Base-by-base conservation (phyloP, 1,140 invertebrate genomes). In the Cheumatopsyche charites region DNA sequence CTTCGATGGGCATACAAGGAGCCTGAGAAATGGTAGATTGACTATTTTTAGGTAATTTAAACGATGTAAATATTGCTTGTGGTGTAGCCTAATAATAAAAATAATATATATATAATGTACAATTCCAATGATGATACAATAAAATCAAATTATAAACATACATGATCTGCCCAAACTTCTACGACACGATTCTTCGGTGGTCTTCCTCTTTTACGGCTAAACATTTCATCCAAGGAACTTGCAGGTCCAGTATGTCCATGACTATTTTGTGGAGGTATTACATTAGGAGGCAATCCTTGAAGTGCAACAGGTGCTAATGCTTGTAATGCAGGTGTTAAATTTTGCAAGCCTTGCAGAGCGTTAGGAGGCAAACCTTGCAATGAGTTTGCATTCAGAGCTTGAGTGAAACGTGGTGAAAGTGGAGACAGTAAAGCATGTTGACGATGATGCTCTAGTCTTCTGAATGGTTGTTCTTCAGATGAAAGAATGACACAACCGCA, bases 141-240 rank as follows among this genome's bases (percentile, higher is more conserved):
- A 23, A 62, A 41, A 61, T 61, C 55, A 19, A 25, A 9, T 5
- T 61, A 3, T 61, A 47, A 1, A 87, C 88, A 89, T 86, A 90
- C 88, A 81, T 90, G 90, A 76, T 92, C 91, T 73, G 90, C 91
- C 90, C 92, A 94, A 63, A 94, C 92, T 86, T 96, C 94, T 61
- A 97, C 94, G 13, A 96, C 90, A 1, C 94, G 85, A 80, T 96
- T 96, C 82, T 97, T 97, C 12, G 94, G 95, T 17, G 95, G 95
- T 66, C 95, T 85, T 70, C 95, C 95, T 26, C 95, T 85, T 78
- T 97, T 97, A 72, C 94, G 86, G 80, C 94, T 92, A 79, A 96
- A 96, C 88, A 94, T 92, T 13, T 92, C 91, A 79, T 95, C 93
- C 52, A 94, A 87, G 23, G 91, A 92, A 25, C 90, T 93, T 1